Conservation (phyloP, 1,140 invertebrate genomes). For the Euwallacea fornicatus region DNA sequence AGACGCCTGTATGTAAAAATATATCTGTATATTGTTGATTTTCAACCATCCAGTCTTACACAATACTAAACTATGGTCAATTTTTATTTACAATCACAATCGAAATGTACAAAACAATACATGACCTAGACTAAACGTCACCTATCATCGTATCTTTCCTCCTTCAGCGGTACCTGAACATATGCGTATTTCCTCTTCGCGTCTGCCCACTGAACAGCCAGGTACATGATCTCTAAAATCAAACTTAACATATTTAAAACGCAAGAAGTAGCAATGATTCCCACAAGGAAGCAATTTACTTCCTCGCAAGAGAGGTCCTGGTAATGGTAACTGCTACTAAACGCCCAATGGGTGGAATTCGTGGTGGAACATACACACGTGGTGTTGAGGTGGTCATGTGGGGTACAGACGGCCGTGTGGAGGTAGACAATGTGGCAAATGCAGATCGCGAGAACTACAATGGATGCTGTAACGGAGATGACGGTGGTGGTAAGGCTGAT, state of each 20-base stretch:
- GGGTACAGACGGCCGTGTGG: constrained; percentile 51
- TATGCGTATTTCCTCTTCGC: constrained; percentile 54
- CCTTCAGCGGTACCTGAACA: constrained; percentile 28
- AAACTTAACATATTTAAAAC: constrained; percentile 51
- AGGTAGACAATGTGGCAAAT: constrained; percentile 54
- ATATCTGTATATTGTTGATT: no score
- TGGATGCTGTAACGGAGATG: constrained; percentile 50
- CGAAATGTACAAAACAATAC: neutral
- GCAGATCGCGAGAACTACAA: constrained; percentile 54
- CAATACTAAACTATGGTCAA: no score
- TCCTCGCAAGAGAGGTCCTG: constrained; percentile 55
- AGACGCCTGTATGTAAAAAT: no score
- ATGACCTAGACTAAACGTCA: constrained; percentile 3
- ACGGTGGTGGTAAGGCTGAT: constrained; percentile 53
- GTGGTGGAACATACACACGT: constrained; percentile 48
- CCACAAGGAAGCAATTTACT: constrained; percentile 52
- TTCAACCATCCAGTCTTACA: no score
- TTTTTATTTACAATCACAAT: no score
- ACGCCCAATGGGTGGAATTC: constrained; percentile 30
- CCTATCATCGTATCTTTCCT: constrained; percentile 1
- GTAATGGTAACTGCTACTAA: constrained; percentile 51
- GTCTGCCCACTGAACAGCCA: constrained; percentile 55
- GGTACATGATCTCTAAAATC: constrained; percentile 54
- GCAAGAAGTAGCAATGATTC: constrained; percentile 53
- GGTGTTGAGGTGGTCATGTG: constrained; percentile 46